Conservation (phyloP, 2,888 invertebrate species). For the Leptopilina syphax region DNA sequence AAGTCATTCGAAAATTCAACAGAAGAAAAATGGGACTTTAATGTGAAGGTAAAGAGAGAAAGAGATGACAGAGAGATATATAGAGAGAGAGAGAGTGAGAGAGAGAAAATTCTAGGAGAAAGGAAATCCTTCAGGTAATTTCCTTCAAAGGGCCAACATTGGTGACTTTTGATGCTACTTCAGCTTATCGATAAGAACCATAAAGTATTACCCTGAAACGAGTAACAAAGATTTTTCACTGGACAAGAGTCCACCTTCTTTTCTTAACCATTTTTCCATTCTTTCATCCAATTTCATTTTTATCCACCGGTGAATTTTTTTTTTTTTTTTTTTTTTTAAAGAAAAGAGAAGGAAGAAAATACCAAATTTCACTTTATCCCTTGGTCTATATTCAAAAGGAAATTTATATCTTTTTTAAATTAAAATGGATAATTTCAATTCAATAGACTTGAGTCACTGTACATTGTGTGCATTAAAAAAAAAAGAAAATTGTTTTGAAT, state of each 20-base stretch:
- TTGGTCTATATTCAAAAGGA: too few species aligned
- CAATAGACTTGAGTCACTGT: too few species aligned
- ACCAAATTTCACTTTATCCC: neutral
- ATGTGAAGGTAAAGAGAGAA: conserved; percentile 36
- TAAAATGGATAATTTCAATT: too few species aligned
- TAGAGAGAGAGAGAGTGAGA: conserved; percentile 30
- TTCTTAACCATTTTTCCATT: neutral
- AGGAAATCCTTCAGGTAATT: conserved; percentile 60
- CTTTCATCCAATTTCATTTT: conserved; percentile 14
- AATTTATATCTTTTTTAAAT: too few species aligned
- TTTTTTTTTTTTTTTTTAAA: neutral
- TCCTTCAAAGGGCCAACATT: conserved; percentile 44
- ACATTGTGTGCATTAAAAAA: too few species aligned
- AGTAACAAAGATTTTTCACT: conserved; percentile 46
- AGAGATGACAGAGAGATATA: neutral
- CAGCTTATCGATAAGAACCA: conserved; percentile 40
- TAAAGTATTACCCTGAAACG: conserved; percentile 46
- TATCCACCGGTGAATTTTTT: neutral
- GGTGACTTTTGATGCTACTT: conserved; percentile 13
- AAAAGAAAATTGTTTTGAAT: too few species aligned
- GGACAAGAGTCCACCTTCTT: conserved; percentile 8
- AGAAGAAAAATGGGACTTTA: conserved; percentile 20
- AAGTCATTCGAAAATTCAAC: conserved; percentile 47
- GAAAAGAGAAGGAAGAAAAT: too few species aligned
- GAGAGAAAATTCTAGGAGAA: conserved; percentile 44